Percentiles rank a stretch among this genome's conserved stretches.
Conservation (phyloP, 2,113 vertebrate species). For the Pan paniscus region DNA sequence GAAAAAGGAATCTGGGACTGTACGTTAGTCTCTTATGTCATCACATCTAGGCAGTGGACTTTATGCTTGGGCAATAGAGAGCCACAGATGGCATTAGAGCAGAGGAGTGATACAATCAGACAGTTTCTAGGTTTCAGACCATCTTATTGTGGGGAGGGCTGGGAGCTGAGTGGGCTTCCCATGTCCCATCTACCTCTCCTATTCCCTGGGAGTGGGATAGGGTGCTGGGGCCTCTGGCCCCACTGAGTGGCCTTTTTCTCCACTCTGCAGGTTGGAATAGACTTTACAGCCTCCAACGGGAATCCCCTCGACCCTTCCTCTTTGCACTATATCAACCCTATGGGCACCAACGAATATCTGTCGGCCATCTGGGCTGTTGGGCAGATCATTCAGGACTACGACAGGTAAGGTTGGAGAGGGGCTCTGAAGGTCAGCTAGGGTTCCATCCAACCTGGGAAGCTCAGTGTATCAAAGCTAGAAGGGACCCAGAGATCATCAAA, state of each 20-base stretch:
- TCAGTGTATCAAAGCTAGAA: background rate
- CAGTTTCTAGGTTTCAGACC: background rate
- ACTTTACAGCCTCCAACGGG: conserved; percentile 99
- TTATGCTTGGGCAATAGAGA: background rate
- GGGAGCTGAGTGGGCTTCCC: background rate
- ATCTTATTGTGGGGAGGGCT: background rate
- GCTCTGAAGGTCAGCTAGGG: background rate
- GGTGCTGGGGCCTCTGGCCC: background rate
- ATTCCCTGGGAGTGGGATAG: background rate
- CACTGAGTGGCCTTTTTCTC: background rate
- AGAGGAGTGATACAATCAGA: background rate
- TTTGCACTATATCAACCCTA: conserved; percentile 96
- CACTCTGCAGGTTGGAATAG: conserved; percentile 93
- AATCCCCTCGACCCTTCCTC: conserved; percentile 95
- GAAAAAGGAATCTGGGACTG: background rate
- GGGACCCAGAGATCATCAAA: background rate
- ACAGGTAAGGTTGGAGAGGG: conserved; percentile 88
- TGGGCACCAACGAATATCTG: conserved; percentile 97
- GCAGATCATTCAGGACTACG: conserved; percentile 99
- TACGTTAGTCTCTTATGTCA: background rate
- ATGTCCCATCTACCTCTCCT: background rate
- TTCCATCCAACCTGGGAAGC: background rate
- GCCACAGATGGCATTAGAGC: background rate
- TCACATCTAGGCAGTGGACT: background rate
- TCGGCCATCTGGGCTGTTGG: conserved; percentile 97